Evolutionary conservation across 2,888 invertebrate species (phyloP).

Genomic region (Unio pictorum): DNA sequence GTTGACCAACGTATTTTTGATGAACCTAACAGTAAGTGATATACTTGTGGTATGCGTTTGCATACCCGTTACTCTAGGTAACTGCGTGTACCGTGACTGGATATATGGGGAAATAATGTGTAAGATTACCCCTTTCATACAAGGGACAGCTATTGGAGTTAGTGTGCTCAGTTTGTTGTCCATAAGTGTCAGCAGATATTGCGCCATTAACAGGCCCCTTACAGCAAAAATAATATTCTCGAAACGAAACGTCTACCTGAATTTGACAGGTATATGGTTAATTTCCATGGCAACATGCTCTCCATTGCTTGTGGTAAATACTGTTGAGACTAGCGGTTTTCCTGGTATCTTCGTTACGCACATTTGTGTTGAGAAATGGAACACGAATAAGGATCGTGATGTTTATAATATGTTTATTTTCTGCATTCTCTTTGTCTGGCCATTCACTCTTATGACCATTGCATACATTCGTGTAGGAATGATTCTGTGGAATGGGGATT

Average conservation of each 20-base stretch:
- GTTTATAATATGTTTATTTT: constrained; percentile 53
- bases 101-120: constrained; percentile 52
- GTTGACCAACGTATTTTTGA: constrained; percentile 55
- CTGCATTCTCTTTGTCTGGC: constrained; percentile 43
- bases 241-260: constrained; percentile 39
- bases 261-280: constrained; percentile 50
- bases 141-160: constrained; percentile 54
- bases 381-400: constrained; percentile 30
- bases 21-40: constrained; percentile 59
- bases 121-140: constrained; percentile 52
- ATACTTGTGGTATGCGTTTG: constrained; percentile 55
- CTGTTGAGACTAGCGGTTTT: constrained; percentile 32
- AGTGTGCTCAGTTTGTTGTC: constrained; percentile 55
- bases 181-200: constrained; percentile 56
- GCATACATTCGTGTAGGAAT: constrained; percentile 50
- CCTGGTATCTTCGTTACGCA: constrained; percentile 39
- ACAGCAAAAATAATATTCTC: constrained; percentile 52
- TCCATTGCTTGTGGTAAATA: constrained; percentile 53
- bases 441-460: constrained; percentile 48
- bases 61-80: constrained; percentile 56
- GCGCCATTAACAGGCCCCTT: constrained; percentile 51
- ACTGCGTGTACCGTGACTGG: constrained; percentile 53
- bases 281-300: constrained; percentile 44
- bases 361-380: constrained; percentile 54
- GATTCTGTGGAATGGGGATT: constrained; percentile 50